These are phyloP conservation scores for Empis livida DNA, from an alignment of 2,888 invertebrate genomes.

Conservation along the genomic window DNA sequence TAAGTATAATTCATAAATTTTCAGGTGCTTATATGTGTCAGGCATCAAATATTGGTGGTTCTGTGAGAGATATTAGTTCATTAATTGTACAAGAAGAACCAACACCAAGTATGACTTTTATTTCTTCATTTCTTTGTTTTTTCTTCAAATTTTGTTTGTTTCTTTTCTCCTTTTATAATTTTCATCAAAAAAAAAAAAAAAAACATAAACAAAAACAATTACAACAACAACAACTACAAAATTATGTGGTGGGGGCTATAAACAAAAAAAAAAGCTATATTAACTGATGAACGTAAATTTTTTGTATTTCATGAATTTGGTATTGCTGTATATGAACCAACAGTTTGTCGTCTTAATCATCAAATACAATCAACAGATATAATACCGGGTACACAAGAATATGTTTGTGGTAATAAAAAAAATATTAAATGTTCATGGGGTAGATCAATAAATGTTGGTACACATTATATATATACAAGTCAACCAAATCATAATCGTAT, in stretches of 20 bases:
- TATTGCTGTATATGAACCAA: conserved; percentile 58
- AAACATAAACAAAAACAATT: no score
- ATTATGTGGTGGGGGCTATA: no score
- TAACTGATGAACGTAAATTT: conserved; percentile 50
- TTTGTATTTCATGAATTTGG: conserved; percentile 66
- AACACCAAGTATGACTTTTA: conserved; percentile 21
- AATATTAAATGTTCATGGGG: conserved; percentile 55
- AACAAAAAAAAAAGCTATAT: conserved; percentile 43
- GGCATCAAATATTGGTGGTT: conserved; percentile 55
- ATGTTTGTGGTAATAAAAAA: conserved; percentile 44
- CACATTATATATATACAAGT: conserved; percentile 57
- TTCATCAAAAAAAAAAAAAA: no score
- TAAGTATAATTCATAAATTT: no score
- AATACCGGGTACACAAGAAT: conserved; percentile 57
- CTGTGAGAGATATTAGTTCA: conserved; percentile 56
- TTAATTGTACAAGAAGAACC: conserved; percentile 59
- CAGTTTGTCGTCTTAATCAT: conserved; percentile 54
- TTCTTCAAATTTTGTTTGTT: neutral
- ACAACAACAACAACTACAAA: no score
- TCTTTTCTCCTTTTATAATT: no score
- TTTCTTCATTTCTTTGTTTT: neutral
- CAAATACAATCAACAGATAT: conserved; percentile 56
- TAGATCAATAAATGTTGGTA: conserved; percentile 53
- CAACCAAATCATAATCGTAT: conserved; percentile 58
- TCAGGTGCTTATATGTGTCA: conserved; percentile 62